phyloP scores from a whole-genome alignment of 2,888 invertebrate genomes.

The Eupelmus urozonus region DNA sequence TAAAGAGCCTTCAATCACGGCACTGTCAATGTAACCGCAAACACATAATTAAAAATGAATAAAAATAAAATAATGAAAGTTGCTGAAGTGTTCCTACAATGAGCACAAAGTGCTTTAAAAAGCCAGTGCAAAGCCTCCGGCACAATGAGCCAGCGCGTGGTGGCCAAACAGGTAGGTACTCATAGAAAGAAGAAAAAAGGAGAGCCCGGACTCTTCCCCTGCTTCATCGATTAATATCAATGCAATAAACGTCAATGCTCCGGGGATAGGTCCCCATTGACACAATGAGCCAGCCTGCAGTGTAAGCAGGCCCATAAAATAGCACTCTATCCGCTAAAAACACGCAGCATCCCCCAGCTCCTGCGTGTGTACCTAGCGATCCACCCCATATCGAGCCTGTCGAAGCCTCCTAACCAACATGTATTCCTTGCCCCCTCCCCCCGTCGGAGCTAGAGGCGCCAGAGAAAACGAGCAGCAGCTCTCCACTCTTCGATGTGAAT shows the following conservation, averaged over 20 bases:
- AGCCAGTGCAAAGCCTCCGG: conserved; percentile 11
- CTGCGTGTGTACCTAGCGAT: conserved; percentile 49
- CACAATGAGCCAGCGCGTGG: conserved; percentile 26
- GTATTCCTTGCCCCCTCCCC: not conserved
- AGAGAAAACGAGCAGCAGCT: conserved; percentile 48
- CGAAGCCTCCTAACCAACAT: conserved; percentile 24
- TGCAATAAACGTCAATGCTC: conserved; percentile 72
- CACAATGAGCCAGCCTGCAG: not conserved
- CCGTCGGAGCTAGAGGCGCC: conserved; percentile 38
- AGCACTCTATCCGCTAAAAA: conserved; percentile 67
- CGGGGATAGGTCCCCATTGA: conserved; percentile 25
- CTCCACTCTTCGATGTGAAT: conserved; percentile 8
- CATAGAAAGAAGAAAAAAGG: conserved; percentile 36
- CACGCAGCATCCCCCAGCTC: conserved; percentile 61
- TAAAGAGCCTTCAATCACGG: not conserved
- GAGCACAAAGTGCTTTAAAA: not conserved
- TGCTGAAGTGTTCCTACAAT: conserved; percentile 7
- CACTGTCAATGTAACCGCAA: not conserved
- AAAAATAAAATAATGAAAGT: conserved; percentile 42
- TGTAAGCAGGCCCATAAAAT: conserved; percentile 65
- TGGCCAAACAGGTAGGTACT: conserved; percentile 66
- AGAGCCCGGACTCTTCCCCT: conserved; percentile 53
- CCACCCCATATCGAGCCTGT: conserved; percentile 58
- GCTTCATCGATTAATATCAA: conserved; percentile 75
- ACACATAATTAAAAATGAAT: conserved; percentile 25